Evolutionary conservation across 2,113 vertebrate species (phyloP).

Genomic region (Prietella phreatophila): DNA sequence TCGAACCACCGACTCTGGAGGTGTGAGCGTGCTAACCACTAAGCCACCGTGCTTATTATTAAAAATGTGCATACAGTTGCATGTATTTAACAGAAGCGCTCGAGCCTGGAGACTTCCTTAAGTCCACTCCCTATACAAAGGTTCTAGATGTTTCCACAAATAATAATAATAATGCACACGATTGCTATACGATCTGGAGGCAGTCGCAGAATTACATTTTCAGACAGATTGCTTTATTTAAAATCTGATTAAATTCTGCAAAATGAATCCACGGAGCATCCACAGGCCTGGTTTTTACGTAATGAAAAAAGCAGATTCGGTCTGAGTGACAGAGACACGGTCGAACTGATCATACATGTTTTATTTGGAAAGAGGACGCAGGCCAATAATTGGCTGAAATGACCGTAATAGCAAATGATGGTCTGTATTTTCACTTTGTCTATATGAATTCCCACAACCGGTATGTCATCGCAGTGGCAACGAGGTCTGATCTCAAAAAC

Average conservation of each 20-base stretch:
- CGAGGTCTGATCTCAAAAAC: constrained; percentile 57
- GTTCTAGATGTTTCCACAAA: background rate
- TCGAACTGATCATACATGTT: constrained; percentile 58
- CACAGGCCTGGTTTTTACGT: background rate
- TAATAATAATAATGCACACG: background rate
- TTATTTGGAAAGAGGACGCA: constrained; percentile 67
- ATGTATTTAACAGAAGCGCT: background rate
- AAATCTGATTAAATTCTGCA: too few species aligned
- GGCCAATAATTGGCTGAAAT: constrained; percentile 71
- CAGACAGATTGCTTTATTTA: background rate
- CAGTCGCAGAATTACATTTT: background rate
- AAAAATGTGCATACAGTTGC: background rate
- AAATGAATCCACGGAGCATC: background rate
- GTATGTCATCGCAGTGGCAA: constrained; percentile 59
- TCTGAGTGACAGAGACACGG: constrained; percentile 52
- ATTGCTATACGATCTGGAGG: background rate
- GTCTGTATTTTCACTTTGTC: constrained; percentile 72
- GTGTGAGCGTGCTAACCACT: too few species aligned
- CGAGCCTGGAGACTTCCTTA: background rate
- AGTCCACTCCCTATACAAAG: background rate
- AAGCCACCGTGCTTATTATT: background rate
- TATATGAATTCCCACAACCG: constrained; percentile 64
- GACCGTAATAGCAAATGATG: constrained; percentile 71
- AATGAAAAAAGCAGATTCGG: constrained; percentile 36
- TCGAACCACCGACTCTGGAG: too few species aligned